These are phyloP conservation scores for Synanthedon tipuliformis DNA, from an alignment of 2,888 invertebrate species.

Conservation along the genomic window DNA sequence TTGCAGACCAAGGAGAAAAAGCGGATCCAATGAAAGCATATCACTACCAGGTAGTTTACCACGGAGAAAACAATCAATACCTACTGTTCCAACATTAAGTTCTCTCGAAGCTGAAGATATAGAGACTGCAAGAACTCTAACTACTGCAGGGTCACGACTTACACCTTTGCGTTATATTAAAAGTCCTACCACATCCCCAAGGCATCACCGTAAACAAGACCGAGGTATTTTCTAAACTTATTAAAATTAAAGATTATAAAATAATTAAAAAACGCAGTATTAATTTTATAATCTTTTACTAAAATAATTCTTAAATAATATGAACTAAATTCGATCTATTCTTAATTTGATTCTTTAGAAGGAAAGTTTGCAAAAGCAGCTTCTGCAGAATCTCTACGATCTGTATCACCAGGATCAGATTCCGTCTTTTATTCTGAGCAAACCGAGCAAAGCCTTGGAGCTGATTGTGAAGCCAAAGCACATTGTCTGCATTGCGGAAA, in stretches of 20 bases:
- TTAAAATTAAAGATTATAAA: too few species aligned
- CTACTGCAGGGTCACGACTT: conserved; percentile 57
- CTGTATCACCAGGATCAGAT: conserved; percentile 91
- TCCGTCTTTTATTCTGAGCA: conserved; percentile 90
- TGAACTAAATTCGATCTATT: conserved; percentile 6
- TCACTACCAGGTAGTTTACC: conserved; percentile 74
- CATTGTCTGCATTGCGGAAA: conserved; percentile 88
- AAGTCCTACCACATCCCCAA: conserved; percentile 65
- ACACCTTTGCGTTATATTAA: conserved; percentile 58
- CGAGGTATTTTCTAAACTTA: conserved; percentile 23
- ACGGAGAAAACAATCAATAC: conserved; percentile 70
- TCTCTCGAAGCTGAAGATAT: conserved; percentile 65
- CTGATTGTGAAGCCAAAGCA: conserved; percentile 71
- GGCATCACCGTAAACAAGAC: conserved; percentile 57
- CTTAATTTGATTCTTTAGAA: conserved; percentile 25
- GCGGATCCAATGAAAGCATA: conserved; percentile 71
- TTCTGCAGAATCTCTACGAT: conserved; percentile 87
- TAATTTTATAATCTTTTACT: not conserved
- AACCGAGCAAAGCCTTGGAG: conserved; percentile 66
- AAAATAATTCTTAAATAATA: not conserved
- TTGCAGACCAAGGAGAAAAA: conserved; percentile 57
- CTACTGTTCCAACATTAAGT: conserved; percentile 56
- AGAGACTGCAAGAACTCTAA: conserved; percentile 56
- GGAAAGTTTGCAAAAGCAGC: conserved; percentile 77
- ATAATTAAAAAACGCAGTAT: not conserved